phyloP scores from a whole-genome alignment of 2,797 vertebrate genomes.

The Ataeniobius toweri region DNA sequence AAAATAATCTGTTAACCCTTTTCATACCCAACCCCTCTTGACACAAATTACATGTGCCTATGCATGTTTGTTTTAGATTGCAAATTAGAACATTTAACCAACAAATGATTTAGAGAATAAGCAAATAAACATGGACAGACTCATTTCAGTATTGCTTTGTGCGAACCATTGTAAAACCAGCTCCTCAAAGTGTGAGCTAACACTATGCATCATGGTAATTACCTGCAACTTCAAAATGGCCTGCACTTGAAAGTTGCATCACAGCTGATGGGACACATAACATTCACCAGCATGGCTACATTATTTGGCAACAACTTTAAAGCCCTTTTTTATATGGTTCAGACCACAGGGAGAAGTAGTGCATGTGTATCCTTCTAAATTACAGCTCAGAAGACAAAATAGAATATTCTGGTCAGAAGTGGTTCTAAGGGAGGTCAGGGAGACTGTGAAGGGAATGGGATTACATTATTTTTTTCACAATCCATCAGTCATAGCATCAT shows the following conservation, averaged over 20 bases:
- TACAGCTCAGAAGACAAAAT: constrained; percentile 44
- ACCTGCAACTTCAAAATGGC: constrained; percentile 25
- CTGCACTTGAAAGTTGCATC: constrained; percentile 39
- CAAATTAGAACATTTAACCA: constrained; percentile 61
- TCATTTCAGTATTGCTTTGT: constrained; percentile 18
- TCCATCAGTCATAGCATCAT: constrained; percentile 63
- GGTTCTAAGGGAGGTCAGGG: constrained; percentile 38
- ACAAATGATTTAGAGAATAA: constrained; percentile 59
- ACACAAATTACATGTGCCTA: constrained; percentile 67
- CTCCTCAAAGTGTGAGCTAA: constrained; percentile 6
- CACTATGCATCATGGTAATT: background rate
- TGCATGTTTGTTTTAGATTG: constrained; percentile 63
- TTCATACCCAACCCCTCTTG: constrained; percentile 63
- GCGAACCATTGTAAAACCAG: background rate
- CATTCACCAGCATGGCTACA: constrained; percentile 39
- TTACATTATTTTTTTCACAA: constrained; percentile 61
- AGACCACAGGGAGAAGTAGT: constrained; percentile 37
- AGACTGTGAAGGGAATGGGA: constrained; percentile 50
- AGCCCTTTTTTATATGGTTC: constrained; percentile 49
- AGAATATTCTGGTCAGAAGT: constrained; percentile 56
- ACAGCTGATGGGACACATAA: constrained; percentile 26
- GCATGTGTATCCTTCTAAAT: constrained; percentile 51
- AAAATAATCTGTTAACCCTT: constrained; percentile 78
- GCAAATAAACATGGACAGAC: constrained; percentile 47
- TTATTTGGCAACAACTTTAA: constrained; percentile 55